phyloP scores from a whole-genome alignment of 2,888 invertebrate species.

The Megamerina dolium region DNA sequence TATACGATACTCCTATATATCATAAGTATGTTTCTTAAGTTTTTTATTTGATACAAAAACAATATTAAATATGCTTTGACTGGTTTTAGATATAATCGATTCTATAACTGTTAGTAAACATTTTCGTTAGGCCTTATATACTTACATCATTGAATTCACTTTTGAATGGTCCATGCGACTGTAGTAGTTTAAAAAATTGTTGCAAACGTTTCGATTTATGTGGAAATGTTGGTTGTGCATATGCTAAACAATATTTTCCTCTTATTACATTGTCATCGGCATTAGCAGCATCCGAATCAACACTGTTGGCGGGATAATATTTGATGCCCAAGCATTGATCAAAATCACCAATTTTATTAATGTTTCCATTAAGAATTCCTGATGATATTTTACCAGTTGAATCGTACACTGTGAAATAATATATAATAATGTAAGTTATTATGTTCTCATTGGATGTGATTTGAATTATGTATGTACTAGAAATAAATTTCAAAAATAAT shows the following conservation, averaged over 20 bases:
- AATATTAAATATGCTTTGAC: too few relatives aligned
- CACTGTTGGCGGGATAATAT: conserved; percentile 13
- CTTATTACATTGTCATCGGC: conserved; percentile 20
- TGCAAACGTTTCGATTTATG: conserved; percentile 49
- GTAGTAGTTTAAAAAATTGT: conserved; percentile 53
- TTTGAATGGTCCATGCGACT: conserved; percentile 59
- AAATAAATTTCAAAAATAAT: too few relatives aligned
- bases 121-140: too few relatives aligned
- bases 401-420: conserved; percentile 56
- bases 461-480: too few relatives aligned
- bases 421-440: background rate
- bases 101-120: too few relatives aligned
- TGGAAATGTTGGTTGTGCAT: conserved; percentile 55
- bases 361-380: conserved; percentile 60
- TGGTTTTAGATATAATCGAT: too few relatives aligned
- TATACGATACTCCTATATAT: too few relatives aligned
- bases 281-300: conserved; percentile 16
- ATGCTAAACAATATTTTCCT: conserved; percentile 62
- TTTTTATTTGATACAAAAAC: too few relatives aligned
- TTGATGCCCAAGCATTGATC: conserved; percentile 43
- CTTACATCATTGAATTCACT: conserved; percentile 64
- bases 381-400: conserved; percentile 61
- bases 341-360: conserved; percentile 61
- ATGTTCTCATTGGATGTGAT: too few relatives aligned
- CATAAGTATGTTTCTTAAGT: too few relatives aligned